A percentile compares a stretch with the other conserved stretches of the same genome.
phyloP scores from a whole-genome alignment of 2,113 vertebrate species.

The Atherinomorus stipes region DNA sequence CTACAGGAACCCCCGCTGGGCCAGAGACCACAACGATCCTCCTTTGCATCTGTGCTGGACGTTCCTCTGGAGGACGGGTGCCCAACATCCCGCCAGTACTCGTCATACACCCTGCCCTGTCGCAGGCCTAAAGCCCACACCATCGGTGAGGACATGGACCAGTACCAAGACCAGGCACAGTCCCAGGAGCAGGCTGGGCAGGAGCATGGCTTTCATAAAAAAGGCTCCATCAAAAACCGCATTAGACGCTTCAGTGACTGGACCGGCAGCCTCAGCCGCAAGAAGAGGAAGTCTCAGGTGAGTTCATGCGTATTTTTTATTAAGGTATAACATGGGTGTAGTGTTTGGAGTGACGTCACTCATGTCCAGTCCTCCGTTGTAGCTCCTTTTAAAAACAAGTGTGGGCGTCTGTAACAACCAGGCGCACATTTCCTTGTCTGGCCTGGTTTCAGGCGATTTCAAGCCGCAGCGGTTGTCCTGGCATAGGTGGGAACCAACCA shows the following conservation, averaged over 20 bases:
- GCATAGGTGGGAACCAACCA: constrained; percentile 54
- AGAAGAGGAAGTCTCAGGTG: constrained; percentile 94
- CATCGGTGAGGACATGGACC: constrained; percentile 49
- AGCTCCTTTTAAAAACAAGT: background rate
- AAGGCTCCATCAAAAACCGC: constrained; percentile 89
- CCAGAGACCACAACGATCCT: constrained; percentile 82
- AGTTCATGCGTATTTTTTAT: constrained; percentile 4
- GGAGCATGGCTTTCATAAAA: constrained; percentile 85
- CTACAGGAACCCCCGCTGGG: constrained; percentile 61
- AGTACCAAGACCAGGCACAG: constrained; percentile 48
- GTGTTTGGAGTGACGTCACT: background rate
- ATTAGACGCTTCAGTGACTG: constrained; percentile 95
- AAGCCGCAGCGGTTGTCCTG: constrained; percentile 53
- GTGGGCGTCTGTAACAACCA: constrained; percentile 23
- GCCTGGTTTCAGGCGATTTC: constrained; percentile 33
- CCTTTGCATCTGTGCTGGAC: constrained; percentile 90
- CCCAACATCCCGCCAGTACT: constrained; percentile 84
- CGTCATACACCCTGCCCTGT: constrained; percentile 93
- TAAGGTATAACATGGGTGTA: background rate
- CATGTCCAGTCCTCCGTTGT: background rate
- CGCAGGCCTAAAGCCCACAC: constrained; percentile 85
- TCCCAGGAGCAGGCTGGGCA: constrained; percentile 61
- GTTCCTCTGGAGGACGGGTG: constrained; percentile 86
- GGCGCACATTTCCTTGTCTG: constrained; percentile 45
- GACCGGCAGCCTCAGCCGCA: constrained; percentile 95